phyloP scores from a whole-genome alignment of 2,113 vertebrate genomes.

The Gadus macrocephalus region DNA sequence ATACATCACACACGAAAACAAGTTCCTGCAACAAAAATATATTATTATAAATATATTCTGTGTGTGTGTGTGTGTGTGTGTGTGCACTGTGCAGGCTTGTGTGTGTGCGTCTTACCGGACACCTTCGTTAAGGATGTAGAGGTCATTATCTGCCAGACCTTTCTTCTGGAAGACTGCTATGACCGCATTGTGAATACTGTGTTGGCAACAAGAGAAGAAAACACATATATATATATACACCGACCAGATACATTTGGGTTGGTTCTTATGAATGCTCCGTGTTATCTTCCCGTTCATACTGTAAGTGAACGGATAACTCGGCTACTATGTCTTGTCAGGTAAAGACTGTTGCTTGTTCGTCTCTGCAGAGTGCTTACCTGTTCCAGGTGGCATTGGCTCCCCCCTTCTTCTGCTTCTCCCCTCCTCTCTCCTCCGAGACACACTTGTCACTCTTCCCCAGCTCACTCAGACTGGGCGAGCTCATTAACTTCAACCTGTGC shows the following conservation, averaged over 20 bases:
- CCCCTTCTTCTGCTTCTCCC: constrained; percentile 72
- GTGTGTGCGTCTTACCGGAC: constrained; percentile 57
- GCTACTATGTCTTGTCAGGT: neutral
- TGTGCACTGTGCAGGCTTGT: too few species aligned
- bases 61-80: neutral
- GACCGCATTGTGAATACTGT: constrained; percentile 93
- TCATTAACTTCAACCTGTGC: constrained; percentile 76
- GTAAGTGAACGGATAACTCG: neutral
- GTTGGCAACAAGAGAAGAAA: constrained; percentile 13
- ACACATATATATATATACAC: constrained; percentile 10
- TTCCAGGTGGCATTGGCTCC: constrained; percentile 77
- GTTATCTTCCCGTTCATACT: neutral
- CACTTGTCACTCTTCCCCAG: constrained; percentile 73
- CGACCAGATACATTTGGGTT: neutral
- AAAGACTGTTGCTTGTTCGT: neutral
- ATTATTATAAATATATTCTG: too few species aligned
- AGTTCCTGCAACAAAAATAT: too few species aligned
- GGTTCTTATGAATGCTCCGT: neutral
- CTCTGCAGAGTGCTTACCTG: constrained; percentile 53
- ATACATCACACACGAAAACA: too few species aligned
- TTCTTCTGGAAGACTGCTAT: constrained; percentile 93
- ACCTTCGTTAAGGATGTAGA: constrained; percentile 89
- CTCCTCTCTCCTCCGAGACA: constrained; percentile 71
- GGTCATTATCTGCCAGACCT: constrained; percentile 89
- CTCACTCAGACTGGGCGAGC: constrained; percentile 74